Evolutionary conservation across 2,113 vertebrate genomes (phyloP), one percentile per base, ranked within the genome.

Genomic region (Triplophysa tibetana): DNA sequence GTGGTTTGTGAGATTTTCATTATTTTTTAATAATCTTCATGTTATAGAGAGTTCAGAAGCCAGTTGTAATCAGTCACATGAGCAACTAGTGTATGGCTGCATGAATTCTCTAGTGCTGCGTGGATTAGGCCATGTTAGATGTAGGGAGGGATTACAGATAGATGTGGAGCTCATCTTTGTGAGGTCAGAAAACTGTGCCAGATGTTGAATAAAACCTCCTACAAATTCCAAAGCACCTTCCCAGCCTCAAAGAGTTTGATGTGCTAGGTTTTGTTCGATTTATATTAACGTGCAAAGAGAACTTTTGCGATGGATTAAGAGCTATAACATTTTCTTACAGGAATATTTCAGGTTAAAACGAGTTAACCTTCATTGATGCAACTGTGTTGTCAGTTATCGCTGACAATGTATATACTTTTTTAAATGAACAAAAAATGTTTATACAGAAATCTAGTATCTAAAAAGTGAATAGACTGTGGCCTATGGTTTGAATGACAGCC

Each of bases 91-190:
- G 63, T 60, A 68, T 62, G 17, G 12, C 54, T 24, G 24, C 19
- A 17, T 76, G 72, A 69, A 69, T 68, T 81, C 54, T 65, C 17
- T n/a, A 61, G 23, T 33, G 45, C 33, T 2, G 10, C 4, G 52
- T 43, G 60, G 62, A 79, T 70, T 83, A 77, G 72, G 63, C 67
- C 61, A 67, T 72, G 50, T 43, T 80, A 70, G 19, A 77, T 77
- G 43, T 43, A 60, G 52, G 11, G 24, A 67, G 54, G 58, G 72
- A 75, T 75, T 66, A 48, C 52, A 50, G 45, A 43, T 2, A 56
- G 45, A 65, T 12, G 17, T 56, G 33, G 58, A 45, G 21, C 48
- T 38, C 23, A 50, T 21, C 54, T 66, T 75, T 75, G 54, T 50
- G 38, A 60, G 67, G 61, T 54, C 38, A 58, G 33, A 7, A 26